Conservation (phyloP, 2,888 invertebrate species). For the Isotomurus palustris region DNA sequence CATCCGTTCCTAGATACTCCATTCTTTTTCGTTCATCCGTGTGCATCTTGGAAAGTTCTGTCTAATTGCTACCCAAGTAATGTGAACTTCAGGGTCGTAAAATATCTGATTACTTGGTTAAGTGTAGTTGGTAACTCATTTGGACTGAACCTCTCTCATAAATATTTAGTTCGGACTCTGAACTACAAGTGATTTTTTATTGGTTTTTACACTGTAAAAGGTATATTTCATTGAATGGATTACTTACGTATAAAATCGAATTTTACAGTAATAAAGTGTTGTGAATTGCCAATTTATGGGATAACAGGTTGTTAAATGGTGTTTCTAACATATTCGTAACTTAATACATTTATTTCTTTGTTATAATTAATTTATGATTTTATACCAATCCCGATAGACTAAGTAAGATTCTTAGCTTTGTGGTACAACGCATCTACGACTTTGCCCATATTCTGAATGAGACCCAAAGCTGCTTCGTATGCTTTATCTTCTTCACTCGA, state of each 20-base stretch:
- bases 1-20: constrained; percentile 36
- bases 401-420: constrained; percentile 97
- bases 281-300: no score
- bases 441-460: constrained; percentile 98
- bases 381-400: no score
- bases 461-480: constrained; percentile 94
- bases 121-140: constrained; percentile 27
- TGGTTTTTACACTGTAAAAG: no score
- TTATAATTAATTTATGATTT: no score
- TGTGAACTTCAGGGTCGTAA: neutral
- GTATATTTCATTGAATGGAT: no score
- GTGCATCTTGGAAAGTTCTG: constrained; percentile 30
- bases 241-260: no score
- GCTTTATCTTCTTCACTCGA: constrained; percentile 91
- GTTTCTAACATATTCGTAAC: no score
- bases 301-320: no score
- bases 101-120: constrained; percentile 34
- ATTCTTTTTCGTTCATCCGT: constrained; percentile 35
- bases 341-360: no score
- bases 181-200: no score
- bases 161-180: no score
- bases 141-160: constrained; percentile 1
- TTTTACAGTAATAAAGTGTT: no score
- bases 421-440: constrained; percentile 98
- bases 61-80: constrained; percentile 8